These are phyloP conservation scores for Corythoichthys intestinalis DNA, from an alignment of 2,113 vertebrate species.

Conservation along the genomic window DNA sequence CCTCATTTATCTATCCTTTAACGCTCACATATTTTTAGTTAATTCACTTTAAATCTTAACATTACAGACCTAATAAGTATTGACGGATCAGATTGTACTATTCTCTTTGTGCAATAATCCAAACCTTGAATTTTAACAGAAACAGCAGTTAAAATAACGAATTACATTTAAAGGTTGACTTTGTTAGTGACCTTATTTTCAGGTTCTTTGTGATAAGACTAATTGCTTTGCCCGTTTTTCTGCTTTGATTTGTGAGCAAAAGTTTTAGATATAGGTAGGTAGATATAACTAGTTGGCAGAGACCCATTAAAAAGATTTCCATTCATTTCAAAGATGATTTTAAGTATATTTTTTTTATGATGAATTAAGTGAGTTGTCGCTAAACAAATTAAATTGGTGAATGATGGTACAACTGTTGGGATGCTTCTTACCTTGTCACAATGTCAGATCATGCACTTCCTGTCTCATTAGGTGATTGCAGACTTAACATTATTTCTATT, in stretches of 20 bases:
- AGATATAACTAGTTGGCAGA: no score
- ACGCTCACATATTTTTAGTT: not conserved
- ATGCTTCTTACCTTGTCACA: not conserved
- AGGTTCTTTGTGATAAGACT: not conserved
- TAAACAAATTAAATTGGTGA: not conserved
- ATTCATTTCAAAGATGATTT: not conserved
- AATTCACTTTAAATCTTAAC: constrained; percentile 2
- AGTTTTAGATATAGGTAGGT: not conserved
- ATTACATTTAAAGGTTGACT: not conserved
- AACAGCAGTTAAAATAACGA: not conserved
- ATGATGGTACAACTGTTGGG: not conserved
- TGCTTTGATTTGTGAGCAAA: not conserved
- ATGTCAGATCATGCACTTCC: not conserved
- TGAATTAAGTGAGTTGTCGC: not conserved
- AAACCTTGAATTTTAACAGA: not conserved
- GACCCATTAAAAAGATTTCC: not conserved
- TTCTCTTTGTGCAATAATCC: constrained; percentile 3
- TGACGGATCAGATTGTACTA: not conserved
- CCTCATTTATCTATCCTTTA: constrained; percentile 3
- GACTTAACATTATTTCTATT: not conserved
- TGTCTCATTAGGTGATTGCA: constrained; percentile 17
- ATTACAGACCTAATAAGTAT: not conserved
- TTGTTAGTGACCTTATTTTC: not conserved
- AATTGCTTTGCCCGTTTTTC: not conserved
- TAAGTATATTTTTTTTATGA: not conserved